phyloP scores from a whole-genome alignment of 2,113 vertebrate genomes.

The Gopherus flavomarginatus region DNA sequence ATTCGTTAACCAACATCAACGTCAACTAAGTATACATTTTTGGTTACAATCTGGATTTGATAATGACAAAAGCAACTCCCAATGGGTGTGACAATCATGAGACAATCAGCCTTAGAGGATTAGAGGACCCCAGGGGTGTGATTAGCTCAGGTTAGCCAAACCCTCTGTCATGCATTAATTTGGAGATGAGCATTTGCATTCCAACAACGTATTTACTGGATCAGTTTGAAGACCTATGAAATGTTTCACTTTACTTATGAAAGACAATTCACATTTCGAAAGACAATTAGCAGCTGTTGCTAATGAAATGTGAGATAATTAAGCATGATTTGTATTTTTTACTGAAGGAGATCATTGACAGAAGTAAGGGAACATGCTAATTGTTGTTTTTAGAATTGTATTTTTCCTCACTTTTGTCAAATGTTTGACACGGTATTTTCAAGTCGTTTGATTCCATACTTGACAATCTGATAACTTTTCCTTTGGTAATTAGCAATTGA shows the following conservation, averaged over 20 bases:
- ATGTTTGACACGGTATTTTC: slow-evolving; percentile 51
- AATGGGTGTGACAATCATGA: slow-evolving; percentile 59
- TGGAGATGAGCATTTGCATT: slow-evolving; percentile 66
- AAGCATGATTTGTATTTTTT: slow-evolving; percentile 48
- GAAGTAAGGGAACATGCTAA: slow-evolving; percentile 38
- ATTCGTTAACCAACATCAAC: slow-evolving; percentile 50
- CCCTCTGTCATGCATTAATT: slow-evolving; percentile 64
- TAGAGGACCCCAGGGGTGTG: slow-evolving; percentile 52
- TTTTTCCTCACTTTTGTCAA: slow-evolving; percentile 42
- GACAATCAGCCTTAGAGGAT: slow-evolving; percentile 65
- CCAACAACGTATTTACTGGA: slow-evolving; percentile 16
- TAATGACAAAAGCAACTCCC: slow-evolving; percentile 59
- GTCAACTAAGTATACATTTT: slow-evolving; percentile 47
- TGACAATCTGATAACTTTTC: slow-evolving; percentile 64
- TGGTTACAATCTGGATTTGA: slow-evolving; percentile 43
- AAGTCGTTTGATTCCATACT: slow-evolving; percentile 36
- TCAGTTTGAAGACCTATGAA: slow-evolving; percentile 12
- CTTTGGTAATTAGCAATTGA: slow-evolving; percentile 69
- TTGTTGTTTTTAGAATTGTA: slow-evolving; percentile 63
- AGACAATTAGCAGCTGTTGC: slow-evolving; percentile 65
- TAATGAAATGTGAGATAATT: slow-evolving; percentile 67
- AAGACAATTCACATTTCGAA: slow-evolving; percentile 40
- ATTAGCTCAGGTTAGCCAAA: slow-evolving; percentile 63
- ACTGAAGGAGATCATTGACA: slow-evolving; percentile 58
- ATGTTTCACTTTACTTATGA: not conserved